These are phyloP conservation scores for Cyprinodon variegatus DNA, from an alignment of 2,113 vertebrate species.

Conservation along the genomic window DNA sequence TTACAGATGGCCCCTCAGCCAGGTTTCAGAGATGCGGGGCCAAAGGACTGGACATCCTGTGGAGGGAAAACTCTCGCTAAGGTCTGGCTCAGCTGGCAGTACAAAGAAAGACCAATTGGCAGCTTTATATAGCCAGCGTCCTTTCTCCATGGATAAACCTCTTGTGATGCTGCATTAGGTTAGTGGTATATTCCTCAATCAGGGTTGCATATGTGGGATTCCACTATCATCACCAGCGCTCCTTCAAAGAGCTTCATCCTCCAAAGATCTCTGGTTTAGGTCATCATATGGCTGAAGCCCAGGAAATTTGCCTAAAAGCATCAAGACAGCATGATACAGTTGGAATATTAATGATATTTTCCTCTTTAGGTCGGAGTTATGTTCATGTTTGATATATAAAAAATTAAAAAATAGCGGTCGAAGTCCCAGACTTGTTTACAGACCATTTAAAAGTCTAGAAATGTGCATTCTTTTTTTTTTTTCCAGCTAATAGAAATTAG, in stretches of 20 bases:
- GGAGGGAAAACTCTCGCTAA: conserved; percentile 44
- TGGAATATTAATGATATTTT: no score
- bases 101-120: conserved; percentile 57
- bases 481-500: no score
- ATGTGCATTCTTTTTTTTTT: no score
- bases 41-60: conserved; percentile 46
- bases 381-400: no score
- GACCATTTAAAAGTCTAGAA: no score
- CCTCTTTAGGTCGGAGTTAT: no score
- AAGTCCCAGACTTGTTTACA: no score
- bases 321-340: no score
- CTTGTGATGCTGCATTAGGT: conserved; percentile 18
- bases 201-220: background rate
- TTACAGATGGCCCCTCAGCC: conserved; percentile 39
- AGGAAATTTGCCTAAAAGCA: no score
- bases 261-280: background rate
- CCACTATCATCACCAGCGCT: background rate
- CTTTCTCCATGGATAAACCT: conserved; percentile 38
- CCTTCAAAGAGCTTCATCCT: background rate
- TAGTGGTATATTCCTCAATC: background rate
- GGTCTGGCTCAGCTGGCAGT: conserved; percentile 33
- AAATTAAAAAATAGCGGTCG: no score
- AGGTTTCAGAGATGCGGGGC: conserved; percentile 37
- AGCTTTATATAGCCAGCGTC: conserved; percentile 47
- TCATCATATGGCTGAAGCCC: no score